A percentile compares a stretch with the other conserved stretches of the same genome.
Conservation (phyloP, 2,797 vertebrate species). For the Halcyon smyrnensis region DNA sequence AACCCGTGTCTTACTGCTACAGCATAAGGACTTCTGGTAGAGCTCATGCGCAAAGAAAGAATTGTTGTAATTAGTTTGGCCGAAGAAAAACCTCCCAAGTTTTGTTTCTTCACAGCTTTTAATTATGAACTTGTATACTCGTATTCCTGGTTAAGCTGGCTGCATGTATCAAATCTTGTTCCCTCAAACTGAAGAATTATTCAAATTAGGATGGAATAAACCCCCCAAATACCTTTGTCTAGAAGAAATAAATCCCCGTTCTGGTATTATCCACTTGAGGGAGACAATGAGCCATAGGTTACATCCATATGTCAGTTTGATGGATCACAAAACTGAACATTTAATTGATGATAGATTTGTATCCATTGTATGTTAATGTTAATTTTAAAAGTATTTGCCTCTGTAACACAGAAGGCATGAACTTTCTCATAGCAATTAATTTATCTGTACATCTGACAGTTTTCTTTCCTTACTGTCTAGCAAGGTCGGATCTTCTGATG, state of each 20-base stretch:
- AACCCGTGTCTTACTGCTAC: background rate
- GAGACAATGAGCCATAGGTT: constrained; percentile 51
- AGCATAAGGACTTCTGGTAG: background rate
- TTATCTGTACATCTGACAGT: rapidly evolving
- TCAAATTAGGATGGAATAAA: background rate
- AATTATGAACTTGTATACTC: background rate
- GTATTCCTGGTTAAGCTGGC: background rate
- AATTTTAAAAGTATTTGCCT: background rate
- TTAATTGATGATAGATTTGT: background rate
- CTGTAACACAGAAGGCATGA: background rate
- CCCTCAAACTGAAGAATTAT: background rate
- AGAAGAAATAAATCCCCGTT: background rate
- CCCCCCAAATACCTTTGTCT: rapidly evolving
- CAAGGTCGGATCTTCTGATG: background rate
- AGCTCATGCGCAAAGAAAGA: background rate
- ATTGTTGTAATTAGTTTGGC: background rate
- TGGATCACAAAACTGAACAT: background rate
- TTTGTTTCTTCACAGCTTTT: background rate
- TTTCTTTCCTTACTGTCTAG: background rate
- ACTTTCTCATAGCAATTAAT: background rate
- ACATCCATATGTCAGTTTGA: background rate
- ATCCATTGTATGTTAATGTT: background rate
- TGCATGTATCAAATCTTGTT: background rate
- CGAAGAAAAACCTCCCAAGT: background rate
- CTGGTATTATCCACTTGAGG: constrained; percentile 43